Conservation (phyloP, 2,888 invertebrate genomes). For the Melipona bicolor region DNA sequence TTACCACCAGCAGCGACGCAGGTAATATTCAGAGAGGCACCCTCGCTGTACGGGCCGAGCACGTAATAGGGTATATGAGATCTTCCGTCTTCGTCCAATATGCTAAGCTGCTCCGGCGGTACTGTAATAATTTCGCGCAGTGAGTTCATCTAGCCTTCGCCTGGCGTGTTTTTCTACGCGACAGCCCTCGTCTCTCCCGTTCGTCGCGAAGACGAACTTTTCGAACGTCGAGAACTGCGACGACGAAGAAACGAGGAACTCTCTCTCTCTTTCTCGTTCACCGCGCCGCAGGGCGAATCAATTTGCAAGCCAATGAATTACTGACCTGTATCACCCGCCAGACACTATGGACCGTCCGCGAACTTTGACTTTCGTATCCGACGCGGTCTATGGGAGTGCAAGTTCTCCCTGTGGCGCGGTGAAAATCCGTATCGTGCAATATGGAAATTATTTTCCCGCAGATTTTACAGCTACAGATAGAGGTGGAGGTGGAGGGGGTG, state of each 20-base stretch:
- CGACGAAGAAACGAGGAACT: not conserved
- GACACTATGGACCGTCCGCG: not conserved
- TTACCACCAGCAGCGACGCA: constrained; percentile 95
- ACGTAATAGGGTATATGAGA: constrained; percentile 90
- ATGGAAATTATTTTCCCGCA: constrained; percentile 36
- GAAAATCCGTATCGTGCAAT: constrained; percentile 13
- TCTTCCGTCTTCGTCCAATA: constrained; percentile 91
- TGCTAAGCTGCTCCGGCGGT: constrained; percentile 92
- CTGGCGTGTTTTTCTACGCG: not conserved
- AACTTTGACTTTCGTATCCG: constrained; percentile 28
- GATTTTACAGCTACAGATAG: not conserved
- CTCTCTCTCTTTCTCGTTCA: no score
- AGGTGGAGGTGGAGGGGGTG: not conserved
- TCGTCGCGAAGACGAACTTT: not conserved
- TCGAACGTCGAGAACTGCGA: not conserved
- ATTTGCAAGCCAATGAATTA: constrained; percentile 63
- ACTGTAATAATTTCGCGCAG: constrained; percentile 86
- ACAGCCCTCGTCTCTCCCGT: not conserved
- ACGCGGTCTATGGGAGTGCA: not conserved
- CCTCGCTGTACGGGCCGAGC: constrained; percentile 94
- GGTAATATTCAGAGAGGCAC: constrained; percentile 91
- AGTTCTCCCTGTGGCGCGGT: constrained; percentile 18
- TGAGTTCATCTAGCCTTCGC: constrained; percentile 18
- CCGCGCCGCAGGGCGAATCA: constrained; percentile 48
- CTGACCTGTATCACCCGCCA: constrained; percentile 12